A percentile compares a stretch with the other conserved stretches of the same genome.
Evolutionary conservation across 2,888 invertebrate species (phyloP).

Genomic region (Drosophila gaucha): DNA sequence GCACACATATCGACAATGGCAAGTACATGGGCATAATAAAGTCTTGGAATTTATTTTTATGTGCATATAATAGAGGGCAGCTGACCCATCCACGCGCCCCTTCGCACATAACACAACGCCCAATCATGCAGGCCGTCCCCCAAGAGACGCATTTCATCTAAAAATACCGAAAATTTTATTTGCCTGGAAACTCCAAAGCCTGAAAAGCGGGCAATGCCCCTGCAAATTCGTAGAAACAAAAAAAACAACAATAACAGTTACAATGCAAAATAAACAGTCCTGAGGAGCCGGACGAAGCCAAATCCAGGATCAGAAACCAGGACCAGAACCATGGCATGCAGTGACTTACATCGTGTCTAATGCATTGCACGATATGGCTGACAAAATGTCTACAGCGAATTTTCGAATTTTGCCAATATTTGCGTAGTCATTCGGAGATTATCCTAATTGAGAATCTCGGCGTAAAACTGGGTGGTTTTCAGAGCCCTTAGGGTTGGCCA

Average conservation of each 20-base stretch:
- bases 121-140: constrained; percentile 60
- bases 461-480: constrained; percentile 27
- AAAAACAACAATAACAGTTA: constrained; percentile 40
- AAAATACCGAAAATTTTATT: constrained; percentile 68
- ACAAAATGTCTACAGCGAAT: constrained; percentile 70
- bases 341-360: constrained; percentile 50
- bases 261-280: constrained; percentile 48
- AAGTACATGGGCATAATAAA: constrained; percentile 80
- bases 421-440: constrained; percentile 84
- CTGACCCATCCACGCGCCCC: constrained; percentile 29
- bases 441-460: constrained; percentile 83
- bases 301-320: constrained; percentile 7
- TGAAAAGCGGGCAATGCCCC: constrained; percentile 39
- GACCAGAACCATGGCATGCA: constrained; percentile 25
- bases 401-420: constrained; percentile 83
- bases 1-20: constrained; percentile 78
- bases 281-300: not conserved
- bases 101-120: constrained; percentile 12
- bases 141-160: constrained; percentile 76
- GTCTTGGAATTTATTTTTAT: constrained; percentile 81
- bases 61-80: constrained; percentile 77
- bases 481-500: constrained; percentile 24
- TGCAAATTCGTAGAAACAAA: constrained; percentile 36
- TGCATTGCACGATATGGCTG: constrained; percentile 47
- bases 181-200: constrained; percentile 38